Percentiles rank a stretch among this genome's conserved stretches.
These are phyloP conservation scores for Charaxes varanes DNA, from an alignment of 1,140 invertebrate genomes.

Conservation along the genomic window DNA sequence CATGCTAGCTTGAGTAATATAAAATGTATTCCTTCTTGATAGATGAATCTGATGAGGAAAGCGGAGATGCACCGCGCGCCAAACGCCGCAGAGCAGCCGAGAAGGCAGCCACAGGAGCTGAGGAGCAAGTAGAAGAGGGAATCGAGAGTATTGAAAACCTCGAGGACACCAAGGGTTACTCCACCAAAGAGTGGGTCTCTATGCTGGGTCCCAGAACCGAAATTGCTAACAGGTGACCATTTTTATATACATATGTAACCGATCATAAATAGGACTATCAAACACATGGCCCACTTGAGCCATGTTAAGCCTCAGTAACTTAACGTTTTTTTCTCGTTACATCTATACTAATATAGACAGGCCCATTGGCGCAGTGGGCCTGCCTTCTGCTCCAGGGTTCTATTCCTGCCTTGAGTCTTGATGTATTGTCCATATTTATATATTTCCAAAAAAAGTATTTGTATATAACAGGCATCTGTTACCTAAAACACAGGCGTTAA, in stretches of 20 bases:
- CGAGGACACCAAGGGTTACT: constrained; percentile 95
- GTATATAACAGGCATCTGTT: too few relatives aligned
- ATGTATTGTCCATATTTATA: too few relatives aligned
- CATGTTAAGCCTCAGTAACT: too few relatives aligned
- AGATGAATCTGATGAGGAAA: constrained; percentile 85
- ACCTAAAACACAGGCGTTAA: too few relatives aligned
- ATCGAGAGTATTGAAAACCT: constrained; percentile 98
- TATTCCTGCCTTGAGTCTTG: too few relatives aligned
- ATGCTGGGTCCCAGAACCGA: constrained; percentile 97
- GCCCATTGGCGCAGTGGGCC: too few relatives aligned
- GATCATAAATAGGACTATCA: too few relatives aligned
- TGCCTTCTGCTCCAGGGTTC: too few relatives aligned
- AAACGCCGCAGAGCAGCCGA: constrained; percentile 88
- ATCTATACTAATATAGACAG: too few relatives aligned
- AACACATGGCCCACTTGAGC: too few relatives aligned
- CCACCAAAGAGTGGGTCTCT: constrained; percentile 95
- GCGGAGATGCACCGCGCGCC: constrained; percentile 77
- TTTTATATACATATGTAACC: background rate
- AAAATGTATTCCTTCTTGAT: constrained; percentile 21
- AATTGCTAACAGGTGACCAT: constrained; percentile 88
- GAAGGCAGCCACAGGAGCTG: constrained; percentile 80
- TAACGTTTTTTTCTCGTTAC: too few relatives aligned
- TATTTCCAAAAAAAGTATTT: too few relatives aligned
- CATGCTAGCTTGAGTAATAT: background rate
- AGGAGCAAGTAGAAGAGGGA: constrained; percentile 85